Evolutionary conservation across 2,888 invertebrate species (phyloP), one percentile per base, ranked within the genome.

Genomic region (Drosophila mercatorum): DNA sequence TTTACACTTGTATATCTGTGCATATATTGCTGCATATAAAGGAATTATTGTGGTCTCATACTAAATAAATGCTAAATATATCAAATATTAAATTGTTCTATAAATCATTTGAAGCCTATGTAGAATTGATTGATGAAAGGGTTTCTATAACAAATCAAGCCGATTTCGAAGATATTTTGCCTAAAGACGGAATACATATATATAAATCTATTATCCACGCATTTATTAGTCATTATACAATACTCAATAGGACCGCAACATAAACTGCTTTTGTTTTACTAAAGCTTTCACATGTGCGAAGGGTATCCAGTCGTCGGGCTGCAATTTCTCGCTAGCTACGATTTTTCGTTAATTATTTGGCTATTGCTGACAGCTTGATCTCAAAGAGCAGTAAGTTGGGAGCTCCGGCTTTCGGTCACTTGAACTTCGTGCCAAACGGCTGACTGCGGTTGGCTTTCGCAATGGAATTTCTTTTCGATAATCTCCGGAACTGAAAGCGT

Each of bases 351-450:
- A 6, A 11, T 36, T 46, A 31, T 52, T 36, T 64, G 17, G 40
- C 31, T 26, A 28, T 36, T 8, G 43, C 43, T 63, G 66, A 59
- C 75, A 56, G 61, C 52, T 60, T 52, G 75, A 75, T 63, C 61
- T 59, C 14, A 12, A 61, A 4, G 59, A 49, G 38, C 31, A 17
- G 64, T 43, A 56, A 55, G 57, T 68, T 75, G 69, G 66, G 76
- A 76, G 61, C 52, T 12, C 44, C 12, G 55, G 44, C 46, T 31
- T n/a, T 44, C 0, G 34, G 31, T 14, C 80, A 81, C 78, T 81
- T 86, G 81, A 83, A 86, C 83, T 72, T 83, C 66, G 83, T 31
- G 41, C 57, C 52, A 57, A 80, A 72, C 78, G 53, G 78, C 71
- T 78, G 82, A 85, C 78, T 68, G 14, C 58, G 65, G 59, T 61